A percentile compares a stretch with the other conserved stretches of the same genome.
Evolutionary conservation across 2,797 vertebrate species (phyloP).

Genomic region (Lagodon rhomboides): DNA sequence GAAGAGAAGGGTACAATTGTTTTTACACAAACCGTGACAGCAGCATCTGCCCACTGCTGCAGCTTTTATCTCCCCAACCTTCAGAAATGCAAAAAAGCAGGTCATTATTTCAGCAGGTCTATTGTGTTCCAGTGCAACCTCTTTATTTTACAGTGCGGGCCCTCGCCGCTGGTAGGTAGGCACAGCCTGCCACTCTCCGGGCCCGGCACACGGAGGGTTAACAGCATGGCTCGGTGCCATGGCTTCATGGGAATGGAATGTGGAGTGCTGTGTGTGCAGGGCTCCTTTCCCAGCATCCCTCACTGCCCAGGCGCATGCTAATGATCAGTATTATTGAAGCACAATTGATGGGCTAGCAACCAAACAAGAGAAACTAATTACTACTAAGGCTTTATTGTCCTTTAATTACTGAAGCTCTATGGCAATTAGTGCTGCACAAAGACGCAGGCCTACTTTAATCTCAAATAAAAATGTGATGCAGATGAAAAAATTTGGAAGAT

Average conservation of each 20-base stretch:
- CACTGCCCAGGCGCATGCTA: slow-evolving; percentile 90
- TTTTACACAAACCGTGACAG: slow-evolving; percentile 64
- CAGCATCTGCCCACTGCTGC: slow-evolving; percentile 64
- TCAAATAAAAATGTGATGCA: slow-evolving; percentile 78
- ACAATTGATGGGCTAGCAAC: slow-evolving; percentile 96
- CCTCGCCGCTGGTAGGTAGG: slow-evolving; percentile 36
- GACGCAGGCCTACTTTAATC: slow-evolving; percentile 83
- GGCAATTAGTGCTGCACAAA: slow-evolving; percentile 88
- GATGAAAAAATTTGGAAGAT: slow-evolving; percentile 79
- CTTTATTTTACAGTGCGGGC: slow-evolving; percentile 49
- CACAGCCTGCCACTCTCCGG: slow-evolving; percentile 61
- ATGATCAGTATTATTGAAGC: slow-evolving; percentile 95
- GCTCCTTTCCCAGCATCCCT: slow-evolving; percentile 92
- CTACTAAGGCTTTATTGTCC: slow-evolving; percentile 92
- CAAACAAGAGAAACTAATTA: slow-evolving; percentile 96
- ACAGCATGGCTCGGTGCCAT: slow-evolving; percentile 84
- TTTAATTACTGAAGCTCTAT: slow-evolving; percentile 93
- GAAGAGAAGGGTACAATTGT: slow-evolving; percentile 64
- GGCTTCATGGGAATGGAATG: slow-evolving; percentile 99
- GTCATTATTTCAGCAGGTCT: slow-evolving; percentile 64
- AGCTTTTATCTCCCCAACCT: slow-evolving; percentile 46
- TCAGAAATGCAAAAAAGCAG: slow-evolving; percentile 53
- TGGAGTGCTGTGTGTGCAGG: slow-evolving; percentile 90
- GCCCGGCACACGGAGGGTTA: slow-evolving; percentile 80
- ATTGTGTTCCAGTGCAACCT: slow-evolving; percentile 60